phyloP scores from a whole-genome alignment of 2,888 invertebrate species.

The Bombylius major region DNA sequence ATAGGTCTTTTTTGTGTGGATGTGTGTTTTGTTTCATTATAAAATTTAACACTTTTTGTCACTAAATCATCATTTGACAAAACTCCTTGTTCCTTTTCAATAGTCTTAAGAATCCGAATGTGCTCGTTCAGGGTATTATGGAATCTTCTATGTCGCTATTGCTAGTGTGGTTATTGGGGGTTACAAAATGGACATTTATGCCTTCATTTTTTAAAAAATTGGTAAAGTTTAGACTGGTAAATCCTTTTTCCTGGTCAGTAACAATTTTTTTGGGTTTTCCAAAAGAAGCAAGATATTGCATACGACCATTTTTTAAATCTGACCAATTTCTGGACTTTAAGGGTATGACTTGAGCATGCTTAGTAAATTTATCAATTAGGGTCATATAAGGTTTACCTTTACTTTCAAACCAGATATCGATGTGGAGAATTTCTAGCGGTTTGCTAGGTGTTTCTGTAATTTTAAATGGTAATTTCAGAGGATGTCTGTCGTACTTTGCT shows the following conservation, averaged over 20 bases:
- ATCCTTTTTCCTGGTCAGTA: background rate
- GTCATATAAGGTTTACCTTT: background rate
- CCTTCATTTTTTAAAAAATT: too few relatives aligned
- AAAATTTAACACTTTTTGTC: background rate
- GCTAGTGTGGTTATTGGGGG: too few relatives aligned
- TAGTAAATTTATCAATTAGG: conserved; percentile 8
- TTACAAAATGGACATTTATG: too few relatives aligned
- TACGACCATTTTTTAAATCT: conserved; percentile 1
- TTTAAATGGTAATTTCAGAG: conserved; percentile 7
- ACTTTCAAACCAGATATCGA: conserved; percentile 5
- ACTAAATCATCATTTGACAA: too few relatives aligned
- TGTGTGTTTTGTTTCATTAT: too few relatives aligned
- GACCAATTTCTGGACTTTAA: conserved; percentile 2
- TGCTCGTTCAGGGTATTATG: too few relatives aligned
- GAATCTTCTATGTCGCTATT: too few relatives aligned
- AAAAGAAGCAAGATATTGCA: conserved; percentile 6
- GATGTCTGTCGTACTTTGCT: conserved; percentile 7
- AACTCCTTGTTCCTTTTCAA: too few relatives aligned
- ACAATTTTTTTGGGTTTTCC: conserved; percentile 10
- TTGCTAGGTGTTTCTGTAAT: conserved; percentile 3
- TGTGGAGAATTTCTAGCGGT: conserved; percentile 3
- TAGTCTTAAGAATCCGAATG: too few relatives aligned
- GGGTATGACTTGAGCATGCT: conserved; percentile 3
- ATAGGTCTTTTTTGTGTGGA: too few relatives aligned
- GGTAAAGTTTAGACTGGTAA: too few relatives aligned